Conservation (phyloP, 2,888 invertebrate species). For the Actias luna region DNA sequence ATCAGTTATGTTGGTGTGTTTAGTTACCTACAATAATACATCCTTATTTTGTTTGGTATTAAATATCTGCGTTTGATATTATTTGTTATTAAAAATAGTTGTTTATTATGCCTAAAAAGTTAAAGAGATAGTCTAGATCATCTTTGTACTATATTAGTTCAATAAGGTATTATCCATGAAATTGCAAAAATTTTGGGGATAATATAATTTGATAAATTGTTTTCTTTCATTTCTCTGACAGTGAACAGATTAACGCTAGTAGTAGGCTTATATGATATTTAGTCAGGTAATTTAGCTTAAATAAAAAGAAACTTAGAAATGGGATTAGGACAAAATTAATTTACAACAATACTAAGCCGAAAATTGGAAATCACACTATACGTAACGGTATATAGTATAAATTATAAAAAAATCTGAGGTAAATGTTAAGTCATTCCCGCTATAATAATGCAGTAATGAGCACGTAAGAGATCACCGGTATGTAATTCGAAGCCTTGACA, state of each 20-base stretch:
- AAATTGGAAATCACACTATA: not conserved
- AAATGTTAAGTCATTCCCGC: not conserved
- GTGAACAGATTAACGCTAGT: not conserved
- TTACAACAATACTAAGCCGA: not conserved
- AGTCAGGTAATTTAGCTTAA: not conserved
- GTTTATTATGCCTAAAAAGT: no score
- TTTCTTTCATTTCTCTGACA: not conserved
- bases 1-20: no score
- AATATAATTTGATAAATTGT: not conserved
- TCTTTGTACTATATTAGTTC: no score
- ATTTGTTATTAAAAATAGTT: no score
- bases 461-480: not conserved
- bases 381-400: not conserved
- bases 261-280: not conserved
- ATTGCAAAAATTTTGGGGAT: not conserved
- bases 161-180: no score
- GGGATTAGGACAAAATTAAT: not conserved
- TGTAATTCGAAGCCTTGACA: conserved; percentile 55
- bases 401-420: not conserved
- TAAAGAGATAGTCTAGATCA: no score
- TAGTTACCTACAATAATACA: no score
- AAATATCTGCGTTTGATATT: no score
- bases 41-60: no score
- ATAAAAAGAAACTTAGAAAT: not conserved
- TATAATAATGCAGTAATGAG: conserved; percentile 3